phyloP scores from a whole-genome alignment of 2,888 invertebrate species.

The Acholoe squamosa region DNA sequence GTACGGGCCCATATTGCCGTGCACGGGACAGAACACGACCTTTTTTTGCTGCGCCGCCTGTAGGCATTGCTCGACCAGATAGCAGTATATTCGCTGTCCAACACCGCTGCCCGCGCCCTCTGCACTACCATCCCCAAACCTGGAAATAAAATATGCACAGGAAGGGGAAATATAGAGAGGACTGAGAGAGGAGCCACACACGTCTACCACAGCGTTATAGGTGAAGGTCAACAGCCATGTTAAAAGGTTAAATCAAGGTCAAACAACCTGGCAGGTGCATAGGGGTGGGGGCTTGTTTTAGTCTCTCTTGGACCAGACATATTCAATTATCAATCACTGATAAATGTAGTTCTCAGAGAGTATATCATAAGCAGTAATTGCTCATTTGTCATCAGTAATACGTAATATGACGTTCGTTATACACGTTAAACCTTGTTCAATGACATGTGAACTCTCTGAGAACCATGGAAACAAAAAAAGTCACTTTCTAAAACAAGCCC shows the following conservation, averaged over 20 bases:
- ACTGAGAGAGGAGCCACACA: background rate
- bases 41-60: constrained; percentile 91
- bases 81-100: constrained; percentile 68
- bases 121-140: constrained; percentile 44
- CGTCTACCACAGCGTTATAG: constrained; percentile 37
- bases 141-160: constrained; percentile 45
- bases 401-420: no score
- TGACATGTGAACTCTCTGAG: no score
- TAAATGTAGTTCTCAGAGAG: no score
- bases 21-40: constrained; percentile 90
- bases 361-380: no score
- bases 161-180: background rate
- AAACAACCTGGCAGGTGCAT: constrained; percentile 6
- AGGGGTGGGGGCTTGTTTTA: background rate
- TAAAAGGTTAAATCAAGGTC: constrained; percentile 44
- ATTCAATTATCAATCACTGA: no score
- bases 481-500: background rate
- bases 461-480: no score
- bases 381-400: no score
- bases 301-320: background rate
- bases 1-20: constrained; percentile 87
- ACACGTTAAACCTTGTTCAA: no score
- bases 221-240: constrained; percentile 49
- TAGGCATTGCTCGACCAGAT: constrained; percentile 96
- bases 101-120: constrained; percentile 19